Evolutionary conservation across 2,113 vertebrate species (phyloP).

Genomic region (Cavia porcellus): DNA sequence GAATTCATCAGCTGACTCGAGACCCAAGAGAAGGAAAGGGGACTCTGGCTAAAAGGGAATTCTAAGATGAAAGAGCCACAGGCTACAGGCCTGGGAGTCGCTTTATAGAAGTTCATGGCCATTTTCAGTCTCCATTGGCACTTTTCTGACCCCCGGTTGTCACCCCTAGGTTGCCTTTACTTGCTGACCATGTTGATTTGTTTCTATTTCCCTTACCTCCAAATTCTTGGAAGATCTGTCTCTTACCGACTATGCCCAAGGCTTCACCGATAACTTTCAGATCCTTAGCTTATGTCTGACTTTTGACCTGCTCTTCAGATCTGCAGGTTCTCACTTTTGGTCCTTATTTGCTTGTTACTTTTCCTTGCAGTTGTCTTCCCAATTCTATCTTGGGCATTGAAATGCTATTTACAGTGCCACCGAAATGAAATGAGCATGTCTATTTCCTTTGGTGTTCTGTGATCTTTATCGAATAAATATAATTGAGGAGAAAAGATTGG

Average conservation of each 20-base stretch:
- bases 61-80: neutral
- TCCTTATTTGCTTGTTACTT: neutral
- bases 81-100: neutral
- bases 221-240: neutral
- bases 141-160: neutral
- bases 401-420: neutral
- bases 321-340: neutral
- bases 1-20: neutral
- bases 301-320: neutral
- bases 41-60: neutral
- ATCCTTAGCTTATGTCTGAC: neutral
- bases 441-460: neutral
- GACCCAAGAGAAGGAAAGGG: neutral
- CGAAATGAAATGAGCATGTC: neutral
- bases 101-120: neutral
- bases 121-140: neutral
- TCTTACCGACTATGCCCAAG: neutral
- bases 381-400: neutral
- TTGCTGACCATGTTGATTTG: neutral
- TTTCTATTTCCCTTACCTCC: neutral
- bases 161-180: neutral
- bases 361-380: neutral
- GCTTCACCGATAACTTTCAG: neutral
- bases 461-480: constrained; percentile 25
- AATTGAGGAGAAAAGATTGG: constrained; percentile 6